A percentile compares a stretch with the other conserved stretches of the same genome.
Conservation (phyloP, 2,888 invertebrate genomes). For the Chalcosyrphus nemorum region DNA sequence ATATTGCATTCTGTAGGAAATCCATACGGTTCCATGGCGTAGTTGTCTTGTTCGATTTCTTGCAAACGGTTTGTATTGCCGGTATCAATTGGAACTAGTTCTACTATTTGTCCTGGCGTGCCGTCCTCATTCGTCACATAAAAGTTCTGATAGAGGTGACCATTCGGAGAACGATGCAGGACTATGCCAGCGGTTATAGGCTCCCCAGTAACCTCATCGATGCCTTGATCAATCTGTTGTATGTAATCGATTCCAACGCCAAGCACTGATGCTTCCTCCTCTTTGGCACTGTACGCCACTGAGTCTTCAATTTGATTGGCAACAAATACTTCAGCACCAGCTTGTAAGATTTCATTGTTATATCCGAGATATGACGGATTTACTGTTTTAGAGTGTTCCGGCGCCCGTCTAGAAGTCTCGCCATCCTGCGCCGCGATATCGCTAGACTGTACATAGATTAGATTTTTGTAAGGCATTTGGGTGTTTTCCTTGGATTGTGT, state of each 20-base stretch:
- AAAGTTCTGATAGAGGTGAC: constrained; percentile 73
- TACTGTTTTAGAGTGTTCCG: constrained; percentile 12
- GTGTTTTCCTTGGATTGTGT: neutral
- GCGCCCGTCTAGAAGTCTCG: neutral
- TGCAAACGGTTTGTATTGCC: constrained; percentile 8
- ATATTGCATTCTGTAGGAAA: constrained; percentile 49
- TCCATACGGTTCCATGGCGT: constrained; percentile 57
- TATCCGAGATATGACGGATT: constrained; percentile 23
- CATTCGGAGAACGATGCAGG: constrained; percentile 73
- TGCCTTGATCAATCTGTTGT: constrained; percentile 24
- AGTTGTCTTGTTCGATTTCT: constrained; percentile 19
- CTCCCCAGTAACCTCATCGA: constrained; percentile 22
- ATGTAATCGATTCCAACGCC: constrained; percentile 29
- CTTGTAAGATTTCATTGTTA: constrained; percentile 20
- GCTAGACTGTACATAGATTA: neutral
- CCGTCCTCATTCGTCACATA: constrained; percentile 56
- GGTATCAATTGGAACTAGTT: constrained; percentile 60
- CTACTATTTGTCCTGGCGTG: constrained; percentile 47
- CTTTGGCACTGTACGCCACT: constrained; percentile 14
- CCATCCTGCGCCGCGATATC: neutral
- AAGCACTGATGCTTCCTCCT: neutral
- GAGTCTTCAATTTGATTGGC: constrained; percentile 10
- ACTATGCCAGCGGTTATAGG: constrained; percentile 29
- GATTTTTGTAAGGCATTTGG: neutral
- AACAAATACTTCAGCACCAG: constrained; percentile 1